Evolutionary conservation across 1,140 invertebrate species (phyloP).

Genomic region (Apis cerana): DNA sequence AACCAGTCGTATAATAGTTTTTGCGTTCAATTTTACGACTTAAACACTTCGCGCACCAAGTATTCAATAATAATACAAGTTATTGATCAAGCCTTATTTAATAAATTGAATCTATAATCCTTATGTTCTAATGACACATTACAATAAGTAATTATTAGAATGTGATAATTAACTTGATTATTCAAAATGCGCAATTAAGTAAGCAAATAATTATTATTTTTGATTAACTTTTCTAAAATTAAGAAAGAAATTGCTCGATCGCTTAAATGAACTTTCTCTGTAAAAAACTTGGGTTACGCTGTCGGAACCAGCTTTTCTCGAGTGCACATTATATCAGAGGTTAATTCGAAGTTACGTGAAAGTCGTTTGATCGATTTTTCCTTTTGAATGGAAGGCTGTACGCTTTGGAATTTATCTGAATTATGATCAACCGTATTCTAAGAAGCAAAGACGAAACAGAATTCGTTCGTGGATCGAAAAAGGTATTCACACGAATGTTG

Average conservation of each 20-base stretch:
- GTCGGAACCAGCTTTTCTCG: constrained; percentile 10
- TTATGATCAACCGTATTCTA: neutral
- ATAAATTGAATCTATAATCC: neutral
- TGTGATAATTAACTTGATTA: neutral
- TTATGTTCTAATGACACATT: neutral
- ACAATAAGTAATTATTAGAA: neutral
- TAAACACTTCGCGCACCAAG: no score
- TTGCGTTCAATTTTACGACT: neutral
- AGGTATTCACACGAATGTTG: neutral
- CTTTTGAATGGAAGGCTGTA: neutral
- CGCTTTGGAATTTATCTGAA: neutral
- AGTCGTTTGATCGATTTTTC: constrained; percentile 42
- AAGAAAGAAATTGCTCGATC: no score
- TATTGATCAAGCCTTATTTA: no score
- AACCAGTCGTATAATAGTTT: neutral
- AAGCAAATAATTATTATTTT: no score
- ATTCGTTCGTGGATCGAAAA: neutral
- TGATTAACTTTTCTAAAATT: no score
- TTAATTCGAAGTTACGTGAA: constrained; percentile 47
- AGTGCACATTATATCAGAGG: constrained; percentile 45
- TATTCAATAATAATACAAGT: no score
- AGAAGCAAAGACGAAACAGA: neutral
- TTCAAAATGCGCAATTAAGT: neutral
- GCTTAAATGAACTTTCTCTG: neutral
- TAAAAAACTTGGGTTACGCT: neutral